Conservation (phyloP, 1,140 invertebrate genomes). For the Philaenus spumarius region DNA sequence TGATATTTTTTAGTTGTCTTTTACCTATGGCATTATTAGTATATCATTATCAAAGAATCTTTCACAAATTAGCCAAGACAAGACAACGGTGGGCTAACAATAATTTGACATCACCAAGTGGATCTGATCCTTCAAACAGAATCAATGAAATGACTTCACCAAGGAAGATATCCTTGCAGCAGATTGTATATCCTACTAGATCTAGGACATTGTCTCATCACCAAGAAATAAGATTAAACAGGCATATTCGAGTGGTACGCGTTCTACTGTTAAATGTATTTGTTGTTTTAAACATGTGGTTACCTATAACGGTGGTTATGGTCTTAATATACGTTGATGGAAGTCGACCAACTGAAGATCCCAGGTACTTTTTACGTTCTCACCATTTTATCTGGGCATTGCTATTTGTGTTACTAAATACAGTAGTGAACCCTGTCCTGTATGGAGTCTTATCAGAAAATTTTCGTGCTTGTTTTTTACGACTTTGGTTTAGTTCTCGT, state of each 20-base stretch:
- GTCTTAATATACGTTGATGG: constrained; percentile 51
- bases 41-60: constrained; percentile 51
- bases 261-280: constrained; percentile 50
- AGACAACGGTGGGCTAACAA: constrained; percentile 43
- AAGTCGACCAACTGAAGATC: constrained; percentile 42
- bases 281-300: constrained; percentile 52
- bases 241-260: constrained; percentile 49
- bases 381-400: constrained; percentile 51
- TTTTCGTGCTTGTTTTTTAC: constrained; percentile 52
- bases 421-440: constrained; percentile 69
- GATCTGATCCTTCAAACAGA: constrained; percentile 24
- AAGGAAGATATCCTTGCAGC: constrained; percentile 20
- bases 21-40: constrained; percentile 49
- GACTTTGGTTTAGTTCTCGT: constrained; percentile 36
- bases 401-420: constrained; percentile 57
- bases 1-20: constrained; percentile 45
- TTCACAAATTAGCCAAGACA: constrained; percentile 47
- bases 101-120: constrained; percentile 41
- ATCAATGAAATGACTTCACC: not conserved
- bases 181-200: not conserved
- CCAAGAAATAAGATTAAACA: constrained; percentile 40
- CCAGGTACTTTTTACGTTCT: constrained; percentile 42
- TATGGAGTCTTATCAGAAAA: constrained; percentile 72
- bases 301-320: constrained; percentile 50
- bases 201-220: constrained; percentile 4